Evolutionary conservation across 2,797 vertebrate genomes (phyloP).

Genomic region (Gymnothorax reevesii): DNA sequence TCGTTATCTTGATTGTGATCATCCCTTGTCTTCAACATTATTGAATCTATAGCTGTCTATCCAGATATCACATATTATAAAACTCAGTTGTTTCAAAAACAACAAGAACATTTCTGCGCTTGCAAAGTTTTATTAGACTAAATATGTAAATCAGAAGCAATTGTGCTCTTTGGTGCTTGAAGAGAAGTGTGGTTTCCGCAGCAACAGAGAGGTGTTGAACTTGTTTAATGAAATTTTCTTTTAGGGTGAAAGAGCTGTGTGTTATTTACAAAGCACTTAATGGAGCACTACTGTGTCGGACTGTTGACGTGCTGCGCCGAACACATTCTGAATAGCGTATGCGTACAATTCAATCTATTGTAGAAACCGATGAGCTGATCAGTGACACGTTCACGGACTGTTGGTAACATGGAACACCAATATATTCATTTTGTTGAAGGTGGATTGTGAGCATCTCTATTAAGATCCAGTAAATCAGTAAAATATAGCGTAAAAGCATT

Average conservation of each 20-base stretch:
- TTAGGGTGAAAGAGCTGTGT: not conserved
- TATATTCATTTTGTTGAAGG: not conserved
- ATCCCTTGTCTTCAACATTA: not conserved
- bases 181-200: not conserved
- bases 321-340: not conserved
- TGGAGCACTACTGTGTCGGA: not conserved
- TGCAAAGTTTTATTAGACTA: not conserved
- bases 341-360: too few species aligned
- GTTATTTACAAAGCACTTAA: not conserved
- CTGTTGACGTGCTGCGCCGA: not conserved
- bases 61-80: not conserved
- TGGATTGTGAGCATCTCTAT: not conserved
- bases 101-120: not conserved
- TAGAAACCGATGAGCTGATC: not conserved
- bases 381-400: not conserved
- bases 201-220: not conserved
- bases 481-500: not conserved
- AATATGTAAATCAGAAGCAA: not conserved
- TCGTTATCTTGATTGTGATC: not conserved
- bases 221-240: constrained; percentile 3
- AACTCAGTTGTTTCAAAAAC: too few species aligned
- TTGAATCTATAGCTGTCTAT: not conserved
- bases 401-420: not conserved
- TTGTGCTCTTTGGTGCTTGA: constrained; percentile 5
- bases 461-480: not conserved